Evolutionary conservation across 2,888 invertebrate genomes (phyloP), one percentile per base, ranked within the genome.

Genomic region (Cantharis rufa): DNA sequence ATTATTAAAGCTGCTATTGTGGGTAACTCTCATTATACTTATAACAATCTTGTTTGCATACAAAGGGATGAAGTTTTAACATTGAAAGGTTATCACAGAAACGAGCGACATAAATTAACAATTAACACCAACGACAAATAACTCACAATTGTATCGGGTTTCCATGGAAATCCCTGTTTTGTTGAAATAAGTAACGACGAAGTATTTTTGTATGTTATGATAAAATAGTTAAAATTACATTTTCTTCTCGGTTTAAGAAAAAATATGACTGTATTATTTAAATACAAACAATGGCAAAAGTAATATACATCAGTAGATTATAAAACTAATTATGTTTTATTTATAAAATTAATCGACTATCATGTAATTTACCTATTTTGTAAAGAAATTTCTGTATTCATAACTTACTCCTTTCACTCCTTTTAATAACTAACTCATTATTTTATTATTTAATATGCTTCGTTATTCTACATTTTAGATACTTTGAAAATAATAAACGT

Each of bases 81-180:
- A 81, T 73, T 79, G 75, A 81, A 80, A 76, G 79, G 75, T 79
- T 79, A 75, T 75, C 77, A 77, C 74, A 78, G 79, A 75, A 76
- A 77, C 79, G 78, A 80, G 80, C 77, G 78, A 82, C 77, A 82
- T 71, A 82, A 80, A 82, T 78, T 78, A 82, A 81, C 80, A 80
- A 78, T 78, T 77, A 82, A 87, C 86, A 86, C 85, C 85, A 86
- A 86, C 83, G 84, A 86, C 85, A 86, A 85, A 84, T 84, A 86
- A 87, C 87, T 87, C 86, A 87, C 87, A 86, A 87, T 87, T 86
- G 84, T 83, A 83, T 85, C 84, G 83, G 84, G 84, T 83, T 84
- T 86, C 87, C 87, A 86, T 82, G 84, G 86, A 82, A 85, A 84
- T 84, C 82, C 86, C 86, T 87, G 85, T 84, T 84, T 84, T 82